Evolutionary conservation across 2,113 vertebrate genomes (phyloP), one percentile per base, ranked within the genome.

Genomic region (Lophura nycthemera): DNA sequence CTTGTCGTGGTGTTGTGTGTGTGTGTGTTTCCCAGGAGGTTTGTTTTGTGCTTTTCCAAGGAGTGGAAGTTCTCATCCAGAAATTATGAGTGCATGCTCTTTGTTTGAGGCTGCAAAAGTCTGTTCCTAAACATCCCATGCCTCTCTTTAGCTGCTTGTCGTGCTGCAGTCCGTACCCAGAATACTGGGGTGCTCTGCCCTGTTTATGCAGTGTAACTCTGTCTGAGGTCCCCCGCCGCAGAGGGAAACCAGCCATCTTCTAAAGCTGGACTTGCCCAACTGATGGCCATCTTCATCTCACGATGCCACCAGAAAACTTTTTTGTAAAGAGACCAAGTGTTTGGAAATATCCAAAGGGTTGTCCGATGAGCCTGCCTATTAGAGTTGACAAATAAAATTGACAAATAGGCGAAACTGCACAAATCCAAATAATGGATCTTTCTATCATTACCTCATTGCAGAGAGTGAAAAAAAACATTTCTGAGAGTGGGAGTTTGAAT

Each of bases 391-490:
- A 73, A 77, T 76, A 74, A 83, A 88, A 77, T 61, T 72, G 71
- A 29, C 27, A 40, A 40, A 38, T 34, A 83, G 77, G 27, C 2
- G 2, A 71, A 91, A 89, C 21, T 24, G 17, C 21, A 86, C 24
- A 59, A 85, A 52, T 80, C 3, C 2, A 11, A 32, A 59, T 32
- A 30, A 47, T 14, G 29, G 1, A 30, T 76, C 29, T 85, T 90
- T 88, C 43, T 69, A n/a, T 74, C 21, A 34, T 60, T 88, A 40
- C 73, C 77, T 87, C 65, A 70, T 75, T 69, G 85, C 73, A 89
- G 34, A 86, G 50, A 19, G 6, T 90, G 69, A 83, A 80, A 59
- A 42, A 91, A 96, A 83, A 13, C 60, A 3, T 94, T 95, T 88
- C 72, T 90, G 43, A 67, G 81, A 74, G 82, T 11, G 10, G 57